Evolutionary conservation across 2,888 invertebrate species (phyloP), one percentile per base, ranked within the genome.

Genomic region (Drosophila leonis): DNA sequence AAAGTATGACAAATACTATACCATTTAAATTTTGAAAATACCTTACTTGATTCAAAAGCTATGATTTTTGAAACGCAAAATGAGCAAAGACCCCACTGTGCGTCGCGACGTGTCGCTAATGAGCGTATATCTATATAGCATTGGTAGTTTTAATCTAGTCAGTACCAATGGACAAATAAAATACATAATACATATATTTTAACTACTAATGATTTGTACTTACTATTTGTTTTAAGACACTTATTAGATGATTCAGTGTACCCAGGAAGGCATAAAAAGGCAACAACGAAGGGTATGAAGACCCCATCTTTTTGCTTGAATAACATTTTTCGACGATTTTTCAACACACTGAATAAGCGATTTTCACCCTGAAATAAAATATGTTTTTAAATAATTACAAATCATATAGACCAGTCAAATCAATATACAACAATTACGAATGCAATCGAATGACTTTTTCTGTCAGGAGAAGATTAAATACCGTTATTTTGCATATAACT

Each of bases 211-310:
- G 5, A 29, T 41, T 31, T 24, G 6, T 27, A 57, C 72, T 72
- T 39, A 72, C 65, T 55, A 44, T 59, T 65, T 44, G 29, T 10
- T 35, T 63, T n/a, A n/a, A 66, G 10, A n/a, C 77, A 77, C 55
- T 66, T 48, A 39, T 41, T 4, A 9, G 46, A 29, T 51, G 63
- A 35, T 31, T 42, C 54, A 35, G 33, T 12, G 13, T 39, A 39
- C 9, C 13, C 60, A 46, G 75, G 33, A 8, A 49, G 6, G 29
- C 24, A 39, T 2, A 71, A 29, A 9, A 55, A 20, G 15, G 33
- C 29, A 29, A 79, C 7, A 8, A 33, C 4, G 7, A 65, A 9
- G 4, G 41, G 8, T 24, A 31, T 7, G 1, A 55, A 35, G 12
- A 27, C 6, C 8, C 13, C n/a, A n/a, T 9, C 7, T 10, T 51